A percentile compares a stretch with the other conserved stretches of the same genome.
Conservation (phyloP, 1,140 invertebrate genomes). For the Leptonema lineaticorne region DNA sequence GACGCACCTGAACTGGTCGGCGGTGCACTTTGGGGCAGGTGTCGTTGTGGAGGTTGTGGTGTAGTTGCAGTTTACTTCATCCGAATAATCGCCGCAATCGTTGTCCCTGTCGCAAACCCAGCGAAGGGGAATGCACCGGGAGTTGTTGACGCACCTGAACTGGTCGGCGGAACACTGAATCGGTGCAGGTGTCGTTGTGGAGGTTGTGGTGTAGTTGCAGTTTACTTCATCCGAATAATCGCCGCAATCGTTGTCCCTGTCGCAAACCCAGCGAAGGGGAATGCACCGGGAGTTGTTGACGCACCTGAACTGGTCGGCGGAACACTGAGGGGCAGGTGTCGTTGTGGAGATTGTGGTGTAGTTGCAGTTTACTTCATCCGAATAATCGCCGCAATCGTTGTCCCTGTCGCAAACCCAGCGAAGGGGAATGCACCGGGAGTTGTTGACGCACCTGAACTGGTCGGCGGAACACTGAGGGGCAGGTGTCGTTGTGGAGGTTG, state of each 20-base stretch:
- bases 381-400: not conserved
- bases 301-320: not conserved
- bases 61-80: conserved; percentile 25
- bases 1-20: too few relatives aligned
- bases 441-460: not conserved
- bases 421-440: not conserved
- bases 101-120: not conserved
- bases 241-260: not conserved
- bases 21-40: too few relatives aligned
- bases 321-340: not conserved
- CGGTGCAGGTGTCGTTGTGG: not conserved
- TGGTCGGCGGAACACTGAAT: not conserved
- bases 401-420: not conserved
- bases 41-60: not conserved
- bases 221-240: not conserved
- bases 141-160: not conserved
- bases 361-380: not conserved
- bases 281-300: conserved; percentile 41
- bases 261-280: not conserved
- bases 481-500: not conserved
- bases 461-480: not conserved
- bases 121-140: conserved; percentile 41
- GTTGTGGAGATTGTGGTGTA: too few relatives aligned
- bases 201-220: conserved; percentile 39
- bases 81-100: not conserved